These are phyloP conservation scores for Gila orcuttii DNA, from an alignment of 2,113 vertebrate genomes.

Conservation along the genomic window DNA sequence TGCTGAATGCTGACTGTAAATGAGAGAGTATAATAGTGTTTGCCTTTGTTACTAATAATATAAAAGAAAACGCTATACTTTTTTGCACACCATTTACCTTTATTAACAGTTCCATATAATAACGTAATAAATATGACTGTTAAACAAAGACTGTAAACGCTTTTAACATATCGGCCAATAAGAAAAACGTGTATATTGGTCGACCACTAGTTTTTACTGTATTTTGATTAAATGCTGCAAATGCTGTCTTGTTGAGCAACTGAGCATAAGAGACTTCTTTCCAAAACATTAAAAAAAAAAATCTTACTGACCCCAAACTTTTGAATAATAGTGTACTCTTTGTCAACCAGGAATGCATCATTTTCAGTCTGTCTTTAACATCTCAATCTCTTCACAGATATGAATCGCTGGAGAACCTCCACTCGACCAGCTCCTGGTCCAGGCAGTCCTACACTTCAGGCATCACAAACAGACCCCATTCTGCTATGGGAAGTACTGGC, in stretches of 20 bases:
- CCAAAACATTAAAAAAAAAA: too few species aligned
- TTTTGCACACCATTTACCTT: too few species aligned
- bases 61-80: too few species aligned
- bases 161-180: too few species aligned
- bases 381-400: slow-evolving; percentile 75
- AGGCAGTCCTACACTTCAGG: slow-evolving; percentile 31
- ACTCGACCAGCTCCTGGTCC: slow-evolving; percentile 60
- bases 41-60: too few species aligned
- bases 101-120: too few species aligned
- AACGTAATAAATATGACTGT: too few species aligned
- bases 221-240: background rate
- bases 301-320: background rate
- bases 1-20: too few species aligned
- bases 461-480: slow-evolving; percentile 21
- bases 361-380: background rate
- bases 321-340: background rate
- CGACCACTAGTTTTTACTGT: background rate
- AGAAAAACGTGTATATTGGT: too few species aligned
- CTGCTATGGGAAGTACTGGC: slow-evolving; percentile 8
- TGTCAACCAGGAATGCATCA: background rate
- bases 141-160: too few species aligned
- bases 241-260: background rate
- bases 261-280: background rate
- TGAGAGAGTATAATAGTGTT: too few species aligned
- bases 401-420: slow-evolving; percentile 91